Evolutionary conservation across 2,888 invertebrate genomes (phyloP).

Genomic region (Acanthacorydalis orientalis): DNA sequence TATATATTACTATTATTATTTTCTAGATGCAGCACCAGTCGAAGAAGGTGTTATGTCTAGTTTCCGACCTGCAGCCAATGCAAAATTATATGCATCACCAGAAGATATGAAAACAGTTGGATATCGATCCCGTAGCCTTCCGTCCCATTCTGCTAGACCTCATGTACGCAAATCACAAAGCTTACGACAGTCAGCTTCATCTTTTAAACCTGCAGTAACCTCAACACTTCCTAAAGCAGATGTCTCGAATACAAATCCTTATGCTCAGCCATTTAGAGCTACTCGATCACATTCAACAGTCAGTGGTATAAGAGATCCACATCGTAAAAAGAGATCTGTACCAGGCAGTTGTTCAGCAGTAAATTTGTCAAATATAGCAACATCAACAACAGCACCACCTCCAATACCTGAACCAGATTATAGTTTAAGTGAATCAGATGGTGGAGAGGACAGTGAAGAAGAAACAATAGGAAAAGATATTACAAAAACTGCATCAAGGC

Average conservation of each 20-base stretch:
- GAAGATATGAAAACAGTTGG: constrained; percentile 64
- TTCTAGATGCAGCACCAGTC: neutral
- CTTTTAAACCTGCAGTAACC: constrained; percentile 28
- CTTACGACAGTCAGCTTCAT: constrained; percentile 31
- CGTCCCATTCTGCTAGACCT: constrained; percentile 34
- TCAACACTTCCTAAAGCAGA: constrained; percentile 28
- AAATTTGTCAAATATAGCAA: constrained; percentile 8
- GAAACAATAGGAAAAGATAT: constrained; percentile 32
- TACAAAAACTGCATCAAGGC: constrained; percentile 29
- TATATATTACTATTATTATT: neutral
- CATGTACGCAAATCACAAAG: constrained; percentile 45
- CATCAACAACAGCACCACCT: constrained; percentile 29
- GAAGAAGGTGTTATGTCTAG: constrained; percentile 52
- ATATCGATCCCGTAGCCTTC: constrained; percentile 35
- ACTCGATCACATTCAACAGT: constrained; percentile 20
- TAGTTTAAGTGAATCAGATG: constrained; percentile 74
- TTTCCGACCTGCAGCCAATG: constrained; percentile 74
- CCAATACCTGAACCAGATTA: constrained; percentile 89
- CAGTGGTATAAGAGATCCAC: neutral
- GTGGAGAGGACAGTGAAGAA: constrained; percentile 33
- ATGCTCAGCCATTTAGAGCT: constrained; percentile 38
- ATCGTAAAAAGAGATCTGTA: constrained; percentile 1
- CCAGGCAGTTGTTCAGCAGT: constrained; percentile 5
- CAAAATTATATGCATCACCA: constrained; percentile 78
- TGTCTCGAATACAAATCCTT: constrained; percentile 28